phyloP scores from a whole-genome alignment of 2,797 vertebrate genomes.

The Hemitrygon akajei region DNA sequence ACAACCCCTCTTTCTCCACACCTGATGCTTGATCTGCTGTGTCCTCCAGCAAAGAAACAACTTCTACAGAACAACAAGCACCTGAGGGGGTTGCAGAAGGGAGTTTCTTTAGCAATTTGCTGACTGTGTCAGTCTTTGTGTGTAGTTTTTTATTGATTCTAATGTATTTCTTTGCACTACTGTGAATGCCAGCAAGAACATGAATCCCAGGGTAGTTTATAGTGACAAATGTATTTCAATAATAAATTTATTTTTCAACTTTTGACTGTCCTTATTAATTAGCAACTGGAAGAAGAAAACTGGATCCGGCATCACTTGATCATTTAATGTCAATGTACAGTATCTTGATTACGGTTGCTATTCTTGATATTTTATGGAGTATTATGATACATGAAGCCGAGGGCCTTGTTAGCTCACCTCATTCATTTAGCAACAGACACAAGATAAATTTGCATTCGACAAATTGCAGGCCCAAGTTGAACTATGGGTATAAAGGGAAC shows the following conservation, averaged over 20 bases:
- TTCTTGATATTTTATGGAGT: conserved; percentile 18
- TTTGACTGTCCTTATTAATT: background rate
- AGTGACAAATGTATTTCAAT: too few species aligned
- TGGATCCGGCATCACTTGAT: background rate
- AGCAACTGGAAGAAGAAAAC: background rate
- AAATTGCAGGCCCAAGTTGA: background rate
- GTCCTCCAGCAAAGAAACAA: too few species aligned
- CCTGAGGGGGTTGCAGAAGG: too few species aligned
- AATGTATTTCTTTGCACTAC: too few species aligned
- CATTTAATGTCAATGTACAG: background rate
- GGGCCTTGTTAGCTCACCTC: background rate
- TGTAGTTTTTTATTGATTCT: too few species aligned
- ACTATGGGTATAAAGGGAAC: background rate
- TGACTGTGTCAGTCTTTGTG: too few species aligned
- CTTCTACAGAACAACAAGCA: too few species aligned
- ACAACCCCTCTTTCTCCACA: too few species aligned
- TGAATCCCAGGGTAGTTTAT: too few species aligned
- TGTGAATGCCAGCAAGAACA: too few species aligned
- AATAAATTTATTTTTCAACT: background rate
- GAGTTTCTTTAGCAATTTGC: too few species aligned
- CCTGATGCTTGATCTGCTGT: too few species aligned
- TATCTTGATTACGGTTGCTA: background rate
- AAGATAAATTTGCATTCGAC: background rate
- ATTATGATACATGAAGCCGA: conserved; percentile 32
- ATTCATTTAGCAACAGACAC: background rate